Evolutionary conservation across 2,888 invertebrate species (phyloP).

Genomic region (Linnaemya vulpina): DNA sequence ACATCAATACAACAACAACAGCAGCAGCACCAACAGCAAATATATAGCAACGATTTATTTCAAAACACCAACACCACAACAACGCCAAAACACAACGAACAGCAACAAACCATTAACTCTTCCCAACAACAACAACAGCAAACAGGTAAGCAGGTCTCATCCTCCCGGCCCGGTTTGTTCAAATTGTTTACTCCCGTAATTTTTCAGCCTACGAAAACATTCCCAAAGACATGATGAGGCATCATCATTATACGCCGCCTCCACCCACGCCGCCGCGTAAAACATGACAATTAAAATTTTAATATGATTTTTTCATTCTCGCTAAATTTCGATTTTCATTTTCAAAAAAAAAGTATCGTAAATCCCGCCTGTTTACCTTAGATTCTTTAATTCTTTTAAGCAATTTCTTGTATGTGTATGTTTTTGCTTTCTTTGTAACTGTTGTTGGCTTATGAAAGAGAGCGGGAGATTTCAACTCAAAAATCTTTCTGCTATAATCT

Average conservation of each 20-base stretch:
- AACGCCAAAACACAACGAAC: slow-evolving; percentile 73
- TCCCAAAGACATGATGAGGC: slow-evolving; percentile 83
- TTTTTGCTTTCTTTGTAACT: background rate
- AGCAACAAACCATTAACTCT: slow-evolving; percentile 63
- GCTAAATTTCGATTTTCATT: slow-evolving; percentile 21
- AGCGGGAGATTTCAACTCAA: slow-evolving; percentile 7
- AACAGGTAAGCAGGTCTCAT: slow-evolving; percentile 78
- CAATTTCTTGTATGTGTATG: slow-evolving; percentile 28
- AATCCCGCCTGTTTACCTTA: slow-evolving; percentile 7
- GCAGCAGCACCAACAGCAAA: slow-evolving; percentile 55
- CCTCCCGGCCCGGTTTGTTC: slow-evolving; percentile 80
- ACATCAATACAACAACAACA: slow-evolving; percentile 63
- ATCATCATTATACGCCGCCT: slow-evolving; percentile 77
- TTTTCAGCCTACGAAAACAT: slow-evolving; percentile 84
- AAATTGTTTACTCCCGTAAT: slow-evolving; percentile 83
- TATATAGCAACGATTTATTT: slow-evolving; percentile 71
- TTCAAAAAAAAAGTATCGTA: slow-evolving; percentile 15
- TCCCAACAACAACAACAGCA: slow-evolving; percentile 46
- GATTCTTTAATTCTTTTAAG: slow-evolving; percentile 36
- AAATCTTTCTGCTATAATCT: background rate
- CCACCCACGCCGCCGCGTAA: slow-evolving; percentile 83
- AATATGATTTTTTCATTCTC: slow-evolving; percentile 50
- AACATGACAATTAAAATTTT: slow-evolving; percentile 80
- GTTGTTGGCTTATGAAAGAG: slow-evolving; percentile 27
- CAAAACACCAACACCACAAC: slow-evolving; percentile 70